Base-by-base conservation (phyloP, 2,888 invertebrate species). In the Antitype chi region DNA sequence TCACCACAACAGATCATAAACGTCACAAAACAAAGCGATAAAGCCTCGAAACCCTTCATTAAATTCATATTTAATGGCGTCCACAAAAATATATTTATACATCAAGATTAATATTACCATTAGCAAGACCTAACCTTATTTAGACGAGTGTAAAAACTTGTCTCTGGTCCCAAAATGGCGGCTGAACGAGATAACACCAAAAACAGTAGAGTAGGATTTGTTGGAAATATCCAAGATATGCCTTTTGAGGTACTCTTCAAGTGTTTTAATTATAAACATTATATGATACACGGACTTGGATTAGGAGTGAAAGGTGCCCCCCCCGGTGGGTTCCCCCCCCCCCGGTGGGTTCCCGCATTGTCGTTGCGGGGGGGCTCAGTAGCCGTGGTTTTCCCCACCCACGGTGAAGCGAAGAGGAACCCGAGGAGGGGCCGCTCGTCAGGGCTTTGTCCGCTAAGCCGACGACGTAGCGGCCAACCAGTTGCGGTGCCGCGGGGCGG, bases 21-120 rank as follows among this genome's bases (percentile, higher is more conserved):
- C 13, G 9, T 63, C 64, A 57, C 80, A 80, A 84, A 75, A 72
- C 70, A 70, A 79, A 85, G 47, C 70, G 25, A 73, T 80, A 76
- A 84, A 83, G 72, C 52, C 47, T 55, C 60, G 25, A 74, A 74
- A 74, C 60, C 74, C 63, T 76, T 77, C 75, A 87, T 85, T 76
- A 82, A 85, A 88, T 87, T 87, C 85, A 83, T 87, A 87, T 87
- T 84, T 87, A 82, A 80, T 76, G 73, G 63, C 63, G 69, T 47
- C 67, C 70, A 85, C 79, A 80, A 81, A 81, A 86, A 89, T 82
- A 81, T 76, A 77, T 85, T 85, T 74, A 87, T 81, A 91, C 91
- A 93, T 94, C 93, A 93, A 94, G 94, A 95, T 92, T 92, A 92
- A 93, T 93, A 92, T 94, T 92, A 90, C 92, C 93, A 93, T 93